Conservation (phyloP, 1,140 invertebrate genomes). For the Dolichoris vasculosae region DNA sequence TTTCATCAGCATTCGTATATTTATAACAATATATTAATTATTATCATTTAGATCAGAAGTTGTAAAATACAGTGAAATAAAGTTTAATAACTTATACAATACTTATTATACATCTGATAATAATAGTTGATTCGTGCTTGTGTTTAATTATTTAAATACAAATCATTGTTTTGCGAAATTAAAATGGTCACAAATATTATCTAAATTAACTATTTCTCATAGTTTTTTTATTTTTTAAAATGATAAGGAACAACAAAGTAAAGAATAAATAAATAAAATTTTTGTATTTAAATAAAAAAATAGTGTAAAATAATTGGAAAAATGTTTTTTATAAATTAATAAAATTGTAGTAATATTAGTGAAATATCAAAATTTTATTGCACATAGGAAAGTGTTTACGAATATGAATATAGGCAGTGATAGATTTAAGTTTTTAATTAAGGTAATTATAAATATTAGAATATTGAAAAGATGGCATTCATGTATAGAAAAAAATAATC, state of each 20-base stretch:
- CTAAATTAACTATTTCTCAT: too few species aligned
- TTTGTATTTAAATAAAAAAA: background rate
- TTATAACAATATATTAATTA: too few species aligned
- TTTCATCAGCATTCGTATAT: too few species aligned
- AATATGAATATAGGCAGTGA: background rate
- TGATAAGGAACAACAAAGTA: background rate
- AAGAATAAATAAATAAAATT: background rate
- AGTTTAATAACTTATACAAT: too few species aligned
- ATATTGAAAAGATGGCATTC: background rate
- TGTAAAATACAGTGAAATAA: too few species aligned
- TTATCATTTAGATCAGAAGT: too few species aligned
- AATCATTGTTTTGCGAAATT: too few species aligned
- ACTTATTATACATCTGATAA: too few species aligned
- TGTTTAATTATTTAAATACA: too few species aligned
- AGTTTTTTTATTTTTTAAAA: background rate
- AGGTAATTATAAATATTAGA: background rate
- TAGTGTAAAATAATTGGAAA: background rate
- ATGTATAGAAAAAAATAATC: background rate
- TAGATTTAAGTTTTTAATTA: background rate
- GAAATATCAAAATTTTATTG: background rate
- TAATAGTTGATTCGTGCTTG: too few species aligned
- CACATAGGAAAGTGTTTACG: background rate
- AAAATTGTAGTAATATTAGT: background rate
- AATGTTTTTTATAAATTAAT: background rate
- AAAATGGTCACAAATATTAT: too few species aligned